Conservation (phyloP, 2,888 invertebrate species). For the Phalera bucephala region DNA sequence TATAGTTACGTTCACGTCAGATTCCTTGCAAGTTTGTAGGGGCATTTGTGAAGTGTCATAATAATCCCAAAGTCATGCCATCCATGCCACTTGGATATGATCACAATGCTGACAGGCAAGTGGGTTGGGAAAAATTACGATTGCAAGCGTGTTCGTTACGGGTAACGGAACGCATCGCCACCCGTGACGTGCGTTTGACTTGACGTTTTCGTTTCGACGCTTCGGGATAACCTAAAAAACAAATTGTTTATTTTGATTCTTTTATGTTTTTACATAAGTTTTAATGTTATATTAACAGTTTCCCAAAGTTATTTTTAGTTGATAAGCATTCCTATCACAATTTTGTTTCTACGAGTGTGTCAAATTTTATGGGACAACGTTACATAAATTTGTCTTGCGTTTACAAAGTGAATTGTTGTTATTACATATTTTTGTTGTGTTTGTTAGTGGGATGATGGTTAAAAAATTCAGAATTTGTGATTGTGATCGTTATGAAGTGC, state of each 20-base stretch:
- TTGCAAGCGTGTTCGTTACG: too few relatives aligned
- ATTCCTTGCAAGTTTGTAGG: too few relatives aligned
- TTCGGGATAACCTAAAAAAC: constrained; percentile 34
- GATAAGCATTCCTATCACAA: background rate
- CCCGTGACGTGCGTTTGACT: constrained; percentile 18
- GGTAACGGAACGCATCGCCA: background rate
- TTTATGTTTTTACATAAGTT: constrained; percentile 11
- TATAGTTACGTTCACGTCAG: too few relatives aligned
- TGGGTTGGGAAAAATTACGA: too few relatives aligned
- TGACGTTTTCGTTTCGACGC: constrained; percentile 47
- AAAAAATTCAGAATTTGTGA: background rate
- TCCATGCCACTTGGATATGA: too few relatives aligned
- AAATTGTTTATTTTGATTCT: constrained; percentile 39
- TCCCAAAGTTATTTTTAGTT: background rate
- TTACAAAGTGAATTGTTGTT: constrained; percentile 4
- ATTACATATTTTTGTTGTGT: background rate
- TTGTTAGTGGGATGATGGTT: background rate
- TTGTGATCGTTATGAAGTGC: constrained; percentile 5
- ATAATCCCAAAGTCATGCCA: too few relatives aligned
- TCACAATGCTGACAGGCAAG: too few relatives aligned
- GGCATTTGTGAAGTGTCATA: too few relatives aligned
- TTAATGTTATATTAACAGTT: constrained; percentile 7
- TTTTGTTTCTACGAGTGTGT: background rate
- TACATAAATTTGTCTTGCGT: constrained; percentile 8
- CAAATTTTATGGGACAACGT: constrained; percentile 3